A percentile compares a stretch with the other conserved stretches of the same genome.
Evolutionary conservation across 2,888 invertebrate genomes (phyloP).

Genomic region (Athripsodes cinereus): DNA sequence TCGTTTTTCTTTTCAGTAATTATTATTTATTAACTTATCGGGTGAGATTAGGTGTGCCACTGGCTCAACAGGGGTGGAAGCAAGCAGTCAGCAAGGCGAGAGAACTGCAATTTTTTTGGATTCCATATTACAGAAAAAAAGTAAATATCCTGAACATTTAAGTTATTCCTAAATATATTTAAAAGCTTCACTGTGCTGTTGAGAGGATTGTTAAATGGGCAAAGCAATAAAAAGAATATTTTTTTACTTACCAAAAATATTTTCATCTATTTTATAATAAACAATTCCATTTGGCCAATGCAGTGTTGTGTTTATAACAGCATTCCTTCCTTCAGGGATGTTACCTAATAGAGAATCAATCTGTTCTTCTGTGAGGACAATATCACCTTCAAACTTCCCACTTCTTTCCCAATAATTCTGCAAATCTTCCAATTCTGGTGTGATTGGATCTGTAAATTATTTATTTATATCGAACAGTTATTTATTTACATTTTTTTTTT

Average conservation of each 20-base stretch:
- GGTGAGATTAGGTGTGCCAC: too few relatives aligned
- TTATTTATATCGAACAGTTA: not conserved
- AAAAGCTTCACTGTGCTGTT: too few relatives aligned
- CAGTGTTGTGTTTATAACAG: conserved; percentile 42
- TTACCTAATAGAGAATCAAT: conserved; percentile 41
- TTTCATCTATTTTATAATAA: conserved; percentile 42
- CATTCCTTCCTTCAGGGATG: conserved; percentile 44
- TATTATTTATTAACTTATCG: too few relatives aligned
- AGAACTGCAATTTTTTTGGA: too few relatives aligned
- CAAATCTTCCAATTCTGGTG: conserved; percentile 16
- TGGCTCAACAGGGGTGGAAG: too few relatives aligned
- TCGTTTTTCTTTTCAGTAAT: too few relatives aligned
- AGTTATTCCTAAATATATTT: not conserved
- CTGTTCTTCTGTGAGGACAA: conserved; percentile 45
- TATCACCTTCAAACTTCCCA: conserved; percentile 50
- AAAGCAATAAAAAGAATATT: not conserved
- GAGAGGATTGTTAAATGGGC: not conserved
- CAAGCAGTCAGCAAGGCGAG: too few relatives aligned
- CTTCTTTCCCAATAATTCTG: conserved; percentile 47
- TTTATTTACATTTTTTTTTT: too few relatives aligned
- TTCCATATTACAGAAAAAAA: too few relatives aligned
- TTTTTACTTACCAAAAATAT: conserved; percentile 43
- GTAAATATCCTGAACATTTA: too few relatives aligned
- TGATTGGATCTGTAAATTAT: conserved; percentile 6
- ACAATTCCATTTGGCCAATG: conserved; percentile 48